A percentile compares a stretch with the other conserved stretches of the same genome.
Conservation (phyloP, 1,140 invertebrate genomes). For the Formica selysi region DNA sequence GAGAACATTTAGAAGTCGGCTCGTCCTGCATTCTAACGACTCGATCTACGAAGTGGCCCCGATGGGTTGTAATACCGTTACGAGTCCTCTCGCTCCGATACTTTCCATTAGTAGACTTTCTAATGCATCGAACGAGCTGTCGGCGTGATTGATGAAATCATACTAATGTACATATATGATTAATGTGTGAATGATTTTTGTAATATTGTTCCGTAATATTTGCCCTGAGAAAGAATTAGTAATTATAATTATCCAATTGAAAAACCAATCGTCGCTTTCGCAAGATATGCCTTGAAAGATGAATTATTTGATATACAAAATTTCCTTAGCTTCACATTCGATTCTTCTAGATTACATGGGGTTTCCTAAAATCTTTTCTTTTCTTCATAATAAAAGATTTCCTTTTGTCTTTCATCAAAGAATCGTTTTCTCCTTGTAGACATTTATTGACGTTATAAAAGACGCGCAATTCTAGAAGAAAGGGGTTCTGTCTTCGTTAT, state of each 20-base stretch:
- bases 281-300: no score
- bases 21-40: slow-evolving; percentile 61
- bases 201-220: not conserved
- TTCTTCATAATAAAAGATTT: not conserved
- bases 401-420: not conserved
- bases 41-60: slow-evolving; percentile 28
- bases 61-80: slow-evolving; percentile 31
- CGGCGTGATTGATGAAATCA: not conserved
- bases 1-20: slow-evolving; percentile 43
- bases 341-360: not conserved
- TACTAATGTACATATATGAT: not conserved
- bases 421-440: not conserved
- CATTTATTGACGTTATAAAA: not conserved
- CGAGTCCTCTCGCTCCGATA: not conserved
- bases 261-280: not conserved
- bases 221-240: not conserved
- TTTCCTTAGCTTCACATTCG: not conserved
- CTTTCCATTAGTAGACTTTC: slow-evolving; percentile 9
- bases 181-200: not conserved
- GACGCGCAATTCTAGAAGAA: not conserved
- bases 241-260: not conserved
- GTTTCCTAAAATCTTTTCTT: not conserved
- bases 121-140: slow-evolving; percentile 5
- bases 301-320: not conserved
- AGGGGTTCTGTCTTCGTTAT: not conserved